These are phyloP conservation scores for Coenobita brevimanus DNA, from an alignment of 1,140 invertebrate species.

Conservation along the genomic window DNA sequence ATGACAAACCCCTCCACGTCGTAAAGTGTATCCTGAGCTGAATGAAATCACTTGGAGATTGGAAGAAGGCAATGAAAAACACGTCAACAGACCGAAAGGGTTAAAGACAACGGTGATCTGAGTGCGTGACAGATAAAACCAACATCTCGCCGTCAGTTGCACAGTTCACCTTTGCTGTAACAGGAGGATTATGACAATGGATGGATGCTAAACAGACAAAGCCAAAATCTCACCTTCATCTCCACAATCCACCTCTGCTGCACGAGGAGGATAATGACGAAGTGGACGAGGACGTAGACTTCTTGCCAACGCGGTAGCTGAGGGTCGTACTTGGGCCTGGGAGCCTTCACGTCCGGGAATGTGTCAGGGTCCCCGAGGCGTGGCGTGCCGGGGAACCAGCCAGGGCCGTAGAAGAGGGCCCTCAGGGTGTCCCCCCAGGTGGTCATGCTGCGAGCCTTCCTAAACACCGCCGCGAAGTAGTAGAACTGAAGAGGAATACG, in stretches of 20 bases:
- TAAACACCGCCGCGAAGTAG: constrained; percentile 25
- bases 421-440: constrained; percentile 39
- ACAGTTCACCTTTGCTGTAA: too few species aligned
- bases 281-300: constrained; percentile 82
- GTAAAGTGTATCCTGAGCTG: too few species aligned
- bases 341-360: constrained; percentile 72
- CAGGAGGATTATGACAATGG: too few species aligned
- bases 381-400: constrained; percentile 46
- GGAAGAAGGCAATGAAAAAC: too few species aligned
- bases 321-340: constrained; percentile 79
- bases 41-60: too few species aligned
- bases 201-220: too few species aligned
- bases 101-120: too few species aligned
- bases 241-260: constrained; percentile 36
- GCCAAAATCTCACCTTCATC: constrained; percentile 9
- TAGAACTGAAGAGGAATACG: constrained; percentile 4
- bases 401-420: constrained; percentile 57
- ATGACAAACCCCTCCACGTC: too few species aligned
- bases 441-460: constrained; percentile 38
- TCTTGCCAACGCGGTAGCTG: constrained; percentile 81
- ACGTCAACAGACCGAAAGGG: too few species aligned
- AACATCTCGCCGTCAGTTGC: too few species aligned
- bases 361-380: constrained; percentile 53
- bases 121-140: too few species aligned
- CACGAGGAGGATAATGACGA: constrained; percentile 77